A percentile compares a stretch with the other conserved stretches of the same genome.
These are phyloP conservation scores for Chironomus riparius DNA, from an alignment of 2,888 invertebrate species.

Conservation along the genomic window DNA sequence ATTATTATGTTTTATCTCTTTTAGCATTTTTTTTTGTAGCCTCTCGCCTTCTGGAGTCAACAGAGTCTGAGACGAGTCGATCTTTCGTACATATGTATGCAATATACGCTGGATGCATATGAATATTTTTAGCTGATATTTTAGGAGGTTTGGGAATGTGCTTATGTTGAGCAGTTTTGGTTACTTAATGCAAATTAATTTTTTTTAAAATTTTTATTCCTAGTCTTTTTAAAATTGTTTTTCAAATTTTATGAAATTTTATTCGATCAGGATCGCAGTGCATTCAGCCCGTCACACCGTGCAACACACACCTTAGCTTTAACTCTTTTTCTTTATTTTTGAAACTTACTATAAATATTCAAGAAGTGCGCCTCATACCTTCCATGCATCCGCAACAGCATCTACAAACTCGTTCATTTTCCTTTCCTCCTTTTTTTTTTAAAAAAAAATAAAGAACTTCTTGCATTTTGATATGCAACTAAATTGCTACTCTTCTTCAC, in stretches of 20 bases:
- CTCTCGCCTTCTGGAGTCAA: background rate
- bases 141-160: too few relatives aligned
- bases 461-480: background rate
- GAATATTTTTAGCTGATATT: conserved; percentile 1
- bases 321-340: too few relatives aligned
- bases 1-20: conserved; percentile 24
- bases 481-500: background rate
- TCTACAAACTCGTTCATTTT: too few relatives aligned
- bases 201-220: background rate
- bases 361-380: background rate
- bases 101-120: conserved; percentile 6
- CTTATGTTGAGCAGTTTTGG: too few relatives aligned
- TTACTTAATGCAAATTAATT: background rate
- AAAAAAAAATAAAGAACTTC: background rate
- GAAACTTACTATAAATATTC: background rate
- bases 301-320: too few relatives aligned
- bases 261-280: too few relatives aligned
- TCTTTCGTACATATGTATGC: background rate
- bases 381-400: too few relatives aligned
- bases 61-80: background rate
- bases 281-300: too few relatives aligned
- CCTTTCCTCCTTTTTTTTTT: background rate
- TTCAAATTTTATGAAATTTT: background rate
- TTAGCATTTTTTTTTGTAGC: background rate
- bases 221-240: background rate